phyloP scores from a whole-genome alignment of 2,113 vertebrate species.

The Brachionichthys hirsutus region DNA sequence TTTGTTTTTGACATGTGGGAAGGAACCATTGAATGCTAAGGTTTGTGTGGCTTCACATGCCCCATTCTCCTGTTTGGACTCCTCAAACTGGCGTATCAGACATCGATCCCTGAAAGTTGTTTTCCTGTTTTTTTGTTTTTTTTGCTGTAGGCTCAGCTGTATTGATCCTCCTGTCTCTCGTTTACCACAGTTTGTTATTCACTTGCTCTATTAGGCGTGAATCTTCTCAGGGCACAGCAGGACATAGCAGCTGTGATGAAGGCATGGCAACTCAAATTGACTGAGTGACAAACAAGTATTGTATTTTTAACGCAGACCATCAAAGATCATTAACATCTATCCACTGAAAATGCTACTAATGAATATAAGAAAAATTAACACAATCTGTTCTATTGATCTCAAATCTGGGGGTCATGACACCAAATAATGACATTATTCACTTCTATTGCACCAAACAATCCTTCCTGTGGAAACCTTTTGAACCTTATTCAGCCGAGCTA shows the following conservation, averaged over 20 bases:
- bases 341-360: neutral
- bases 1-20: no score
- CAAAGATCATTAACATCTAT: neutral
- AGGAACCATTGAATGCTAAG: no score
- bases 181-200: constrained; percentile 55
- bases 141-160: constrained; percentile 28
- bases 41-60: no score
- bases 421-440: no score
- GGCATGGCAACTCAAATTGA: constrained; percentile 39
- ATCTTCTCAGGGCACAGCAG: constrained; percentile 24
- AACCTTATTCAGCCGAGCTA: no score
- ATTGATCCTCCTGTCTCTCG: constrained; percentile 47
- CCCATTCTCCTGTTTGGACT: no score
- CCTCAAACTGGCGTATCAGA: neutral
- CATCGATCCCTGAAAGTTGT: constrained; percentile 32
- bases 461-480: no score
- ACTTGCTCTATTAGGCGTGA: constrained; percentile 25
- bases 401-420: no score
- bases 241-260: constrained; percentile 20
- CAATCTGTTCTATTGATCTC: no score
- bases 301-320: no score
- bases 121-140: constrained; percentile 41
- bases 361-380: neutral
- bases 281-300: neutral
- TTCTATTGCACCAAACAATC: no score